Base-by-base conservation (phyloP, 2,113 vertebrate species). In the Megaceryle maxima region DNA sequence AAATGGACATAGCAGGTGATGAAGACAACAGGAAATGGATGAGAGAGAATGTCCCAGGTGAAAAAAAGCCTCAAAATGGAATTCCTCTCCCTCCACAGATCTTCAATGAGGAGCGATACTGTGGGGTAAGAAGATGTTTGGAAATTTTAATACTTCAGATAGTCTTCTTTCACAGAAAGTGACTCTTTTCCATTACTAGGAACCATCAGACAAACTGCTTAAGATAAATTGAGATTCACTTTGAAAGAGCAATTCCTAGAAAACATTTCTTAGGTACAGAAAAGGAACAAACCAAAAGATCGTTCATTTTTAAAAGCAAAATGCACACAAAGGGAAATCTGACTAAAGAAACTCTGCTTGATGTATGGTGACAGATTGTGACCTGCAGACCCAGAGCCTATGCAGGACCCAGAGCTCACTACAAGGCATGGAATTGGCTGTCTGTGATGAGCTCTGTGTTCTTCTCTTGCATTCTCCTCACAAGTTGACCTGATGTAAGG, bases 61-160 rank as follows among this genome's bases (percentile, higher is more conserved):
- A 99, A 83, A 99, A 99, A 94, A 99, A 99, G 91, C 99, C 99
- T 66, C 97, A 99, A 51, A 99, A 98, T 62, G 99, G 99, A 92
- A 99, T 99, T 90, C 99, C 99, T 5, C 97, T 99, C 31, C 99
- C 99, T 55, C 99, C 99, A 63, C 99, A 99, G 98, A 99, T 99
- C 97, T 99, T 99, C 97, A 99, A 99, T 0, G 99, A 99, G 88
- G 99, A 99, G 64, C 98, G 97, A 37, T 99, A 99, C 96, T 99
- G 99, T 84, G 99, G 99, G 98, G 99, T 99, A 97, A 98, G 99
- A 85, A 50, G 19, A 64, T 31, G 15, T n/a, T 46, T 48, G 39
- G 44, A 69, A 83, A 66, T 76, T 21, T 62, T 48, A 83, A n/a
- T 68, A 4, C 28, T 70, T 67, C 43, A 84, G 63, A 63, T 25